Percentiles rank a stretch among this genome's conserved stretches.
Conservation (phyloP, 2,113 vertebrate genomes). For the Lophochroa leadbeateri region DNA sequence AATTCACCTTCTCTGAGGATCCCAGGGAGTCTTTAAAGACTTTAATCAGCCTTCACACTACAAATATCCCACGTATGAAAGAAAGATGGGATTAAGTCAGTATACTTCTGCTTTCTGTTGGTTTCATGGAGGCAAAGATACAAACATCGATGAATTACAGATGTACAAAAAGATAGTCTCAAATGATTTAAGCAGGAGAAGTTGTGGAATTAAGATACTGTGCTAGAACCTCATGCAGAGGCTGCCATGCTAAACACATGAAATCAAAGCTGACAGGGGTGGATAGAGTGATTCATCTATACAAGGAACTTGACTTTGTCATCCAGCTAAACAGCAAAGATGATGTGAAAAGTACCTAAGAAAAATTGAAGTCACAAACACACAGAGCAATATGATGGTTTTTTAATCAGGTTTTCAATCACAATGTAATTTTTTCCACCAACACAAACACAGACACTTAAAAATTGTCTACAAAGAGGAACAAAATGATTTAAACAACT, state of each 20-base stretch:
- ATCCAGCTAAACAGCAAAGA: background rate
- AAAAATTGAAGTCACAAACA: background rate
- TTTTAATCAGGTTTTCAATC: conserved; percentile 58
- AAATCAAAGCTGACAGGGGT: background rate
- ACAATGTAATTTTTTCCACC: conserved; percentile 15
- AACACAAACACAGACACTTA: background rate
- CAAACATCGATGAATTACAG: background rate
- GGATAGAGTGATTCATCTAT: background rate
- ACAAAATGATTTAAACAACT: conserved; percentile 12
- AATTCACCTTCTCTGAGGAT: background rate
- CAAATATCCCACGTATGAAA: background rate
- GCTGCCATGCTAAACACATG: background rate
- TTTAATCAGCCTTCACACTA: background rate
- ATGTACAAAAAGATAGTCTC: background rate
- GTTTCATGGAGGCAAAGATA: background rate
- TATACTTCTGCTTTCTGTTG: background rate
- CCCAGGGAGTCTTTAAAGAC: background rate
- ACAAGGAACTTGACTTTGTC: background rate
- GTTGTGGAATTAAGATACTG: background rate
- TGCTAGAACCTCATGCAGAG: background rate
- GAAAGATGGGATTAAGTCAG: background rate
- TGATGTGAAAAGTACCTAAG: background rate
- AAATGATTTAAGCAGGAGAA: background rate
- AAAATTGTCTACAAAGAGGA: conserved; percentile 22
- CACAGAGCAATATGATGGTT: background rate